Conservation (phyloP, 35 echinoderm and acorn worm genomes). For the Apostichopus japonicus region DNA sequence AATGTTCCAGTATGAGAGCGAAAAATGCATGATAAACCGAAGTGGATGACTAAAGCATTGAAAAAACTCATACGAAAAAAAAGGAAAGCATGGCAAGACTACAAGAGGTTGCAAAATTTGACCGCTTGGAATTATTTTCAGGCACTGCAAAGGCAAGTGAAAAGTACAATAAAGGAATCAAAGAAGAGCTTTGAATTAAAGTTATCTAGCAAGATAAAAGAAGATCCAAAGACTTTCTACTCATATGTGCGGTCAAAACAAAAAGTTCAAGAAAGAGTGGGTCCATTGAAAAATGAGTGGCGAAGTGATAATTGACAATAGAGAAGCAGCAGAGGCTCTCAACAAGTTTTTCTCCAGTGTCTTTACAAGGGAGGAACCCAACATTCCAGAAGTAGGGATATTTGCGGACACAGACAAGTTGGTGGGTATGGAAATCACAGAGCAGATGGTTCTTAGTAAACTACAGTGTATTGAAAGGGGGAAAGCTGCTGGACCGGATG, state of each 20-base stretch:
- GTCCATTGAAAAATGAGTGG: conserved; percentile 12
- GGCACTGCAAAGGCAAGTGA: conserved; percentile 15
- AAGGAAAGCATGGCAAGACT: conserved; percentile 49
- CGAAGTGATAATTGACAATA: background rate
- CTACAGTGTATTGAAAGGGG: conserved; percentile 9
- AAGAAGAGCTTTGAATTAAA: conserved; percentile 39
- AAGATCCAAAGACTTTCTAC: conserved; percentile 41
- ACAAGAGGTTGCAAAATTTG: background rate
- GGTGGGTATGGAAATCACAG: background rate
- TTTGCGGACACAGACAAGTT: background rate
- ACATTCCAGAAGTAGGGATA: conserved; percentile 37
- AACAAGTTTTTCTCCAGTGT: conserved; percentile 37
- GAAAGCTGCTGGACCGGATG: conserved; percentile 55
- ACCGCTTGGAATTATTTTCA: conserved; percentile 40
- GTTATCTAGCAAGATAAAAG: conserved; percentile 46
- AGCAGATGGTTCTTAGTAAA: conserved; percentile 33
- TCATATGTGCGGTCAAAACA: conserved; percentile 42
- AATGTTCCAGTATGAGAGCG: conserved; percentile 18
- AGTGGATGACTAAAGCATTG: conserved; percentile 54
- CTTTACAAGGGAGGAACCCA: background rate
- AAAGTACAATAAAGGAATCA: background rate
- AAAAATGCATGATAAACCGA: conserved; percentile 15
- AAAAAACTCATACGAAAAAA: conserved; percentile 25
- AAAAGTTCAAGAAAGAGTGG: conserved; percentile 27
- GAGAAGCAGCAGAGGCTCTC: background rate